Evolutionary conservation across 2,797 vertebrate genomes (phyloP), one percentile per base, ranked within the genome.

Genomic region (Sarcoramphus papa): DNA sequence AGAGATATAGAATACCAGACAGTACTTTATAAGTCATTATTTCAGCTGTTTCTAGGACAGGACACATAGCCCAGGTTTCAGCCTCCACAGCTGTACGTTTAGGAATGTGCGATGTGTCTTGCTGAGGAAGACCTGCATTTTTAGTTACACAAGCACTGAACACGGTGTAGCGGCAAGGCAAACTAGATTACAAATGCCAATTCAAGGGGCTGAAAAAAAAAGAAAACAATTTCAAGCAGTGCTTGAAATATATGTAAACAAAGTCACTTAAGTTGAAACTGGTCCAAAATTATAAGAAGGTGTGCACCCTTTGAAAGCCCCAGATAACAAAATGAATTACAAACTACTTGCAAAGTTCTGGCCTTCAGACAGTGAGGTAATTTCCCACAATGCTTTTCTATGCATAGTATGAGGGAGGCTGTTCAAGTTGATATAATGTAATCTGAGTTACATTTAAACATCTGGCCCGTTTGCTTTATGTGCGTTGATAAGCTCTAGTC

Each of bases 121-220:
- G 73, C 77, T 90, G 82, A 78, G 59, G 67, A 94, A 95, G 89
- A 64, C 62, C 77, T 64, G 75, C 86, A 92, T 93, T 94, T 96
- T 82, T 75, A 90, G 84, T 86, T 80, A 86, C 54, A 74, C 62
- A 63, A 63, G 84, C 48, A 25, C 13, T 20, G 68, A 85, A 56
- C 21, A 22, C 22, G 40, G 62, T 4, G 31, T n/a, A 91, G 69
- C 47, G 63, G 77, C 57, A 83, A 93, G 79, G 69, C 70, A 93
- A 60, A 85, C 45, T 43, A 72, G 50, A 59, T 94, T 15, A 60
- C 67, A 91, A 89, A 88, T 62, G 9, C 17, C 93, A 95, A 77
- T 78, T 51, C 75, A 74, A 67, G 16, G 56, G 76, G 59, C 0
- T 40, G 57, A 10, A n/a, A 53, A 33, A 31, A 64, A 19, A 54